Evolutionary conservation across 1,140 invertebrate genomes (phyloP).

Genomic region (Drosophila ironensis): DNA sequence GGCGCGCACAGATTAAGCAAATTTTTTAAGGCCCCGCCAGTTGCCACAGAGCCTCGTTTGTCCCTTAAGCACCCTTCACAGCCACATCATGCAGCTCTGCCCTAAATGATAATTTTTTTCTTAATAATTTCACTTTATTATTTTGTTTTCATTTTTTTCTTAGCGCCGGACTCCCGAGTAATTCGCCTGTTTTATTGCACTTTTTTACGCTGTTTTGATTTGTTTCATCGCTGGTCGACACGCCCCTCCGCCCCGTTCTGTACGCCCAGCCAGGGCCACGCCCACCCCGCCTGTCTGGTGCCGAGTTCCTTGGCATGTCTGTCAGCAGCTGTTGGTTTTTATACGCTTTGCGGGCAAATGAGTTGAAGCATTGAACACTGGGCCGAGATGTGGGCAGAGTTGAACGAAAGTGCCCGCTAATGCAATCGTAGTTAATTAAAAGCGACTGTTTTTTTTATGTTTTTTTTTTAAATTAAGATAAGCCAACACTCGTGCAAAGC

Average conservation of each 20-base stretch:
- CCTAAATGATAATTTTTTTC: slow-evolving; percentile 53
- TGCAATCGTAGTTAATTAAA: too few relatives aligned
- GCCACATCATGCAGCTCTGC: slow-evolving; percentile 6
- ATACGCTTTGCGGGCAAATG: slow-evolving; percentile 48
- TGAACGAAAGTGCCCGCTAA: too few relatives aligned
- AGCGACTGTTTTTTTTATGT: too few relatives aligned
- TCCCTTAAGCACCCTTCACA: slow-evolving; percentile 8
- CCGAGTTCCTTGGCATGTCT: slow-evolving; percentile 18
- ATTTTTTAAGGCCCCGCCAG: slow-evolving; percentile 53
- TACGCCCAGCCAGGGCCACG: neutral
- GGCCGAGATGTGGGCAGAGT: neutral
- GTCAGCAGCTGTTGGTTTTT: slow-evolving; percentile 59
- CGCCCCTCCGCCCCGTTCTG: slow-evolving; percentile 4
- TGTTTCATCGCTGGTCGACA: slow-evolving; percentile 50
- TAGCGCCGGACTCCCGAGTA: slow-evolving; percentile 21
- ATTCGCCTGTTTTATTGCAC: slow-evolving; percentile 72
- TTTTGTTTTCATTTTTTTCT: slow-evolving; percentile 61
- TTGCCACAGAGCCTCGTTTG: slow-evolving; percentile 13
- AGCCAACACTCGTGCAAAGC: too few relatives aligned
- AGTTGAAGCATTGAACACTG: slow-evolving; percentile 48
- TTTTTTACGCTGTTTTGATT: slow-evolving; percentile 74
- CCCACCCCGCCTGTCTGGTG: slow-evolving; percentile 21
- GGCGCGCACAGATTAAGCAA: slow-evolving; percentile 63
- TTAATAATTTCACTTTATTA: slow-evolving; percentile 69
- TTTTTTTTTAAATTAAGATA: too few relatives aligned